These are phyloP conservation scores for Okapia johnstoni DNA, from an alignment of 2,113 vertebrate genomes.

Conservation along the genomic window DNA sequence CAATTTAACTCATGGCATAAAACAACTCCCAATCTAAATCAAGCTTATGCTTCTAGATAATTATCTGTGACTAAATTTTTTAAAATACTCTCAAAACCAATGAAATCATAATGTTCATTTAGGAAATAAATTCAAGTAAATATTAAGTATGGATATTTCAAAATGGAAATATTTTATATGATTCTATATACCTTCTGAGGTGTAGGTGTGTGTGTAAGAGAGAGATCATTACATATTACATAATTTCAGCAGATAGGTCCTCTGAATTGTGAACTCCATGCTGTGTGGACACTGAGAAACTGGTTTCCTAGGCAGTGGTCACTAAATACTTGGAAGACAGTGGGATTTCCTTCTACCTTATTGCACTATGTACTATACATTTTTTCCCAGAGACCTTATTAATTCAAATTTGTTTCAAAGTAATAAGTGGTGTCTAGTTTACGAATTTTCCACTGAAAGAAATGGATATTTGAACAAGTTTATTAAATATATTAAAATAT, in stretches of 20 bases:
- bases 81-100: not conserved
- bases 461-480: not conserved
- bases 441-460: not conserved
- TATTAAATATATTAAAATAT: conserved; percentile 13
- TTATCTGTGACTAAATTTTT: not conserved
- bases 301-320: conserved; percentile 75
- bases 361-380: not conserved
- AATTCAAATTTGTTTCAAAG: not conserved
- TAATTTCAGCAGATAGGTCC: not conserved
- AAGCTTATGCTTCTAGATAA: not conserved
- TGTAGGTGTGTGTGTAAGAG: not conserved
- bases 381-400: not conserved
- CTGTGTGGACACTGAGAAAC: conserved; percentile 10
- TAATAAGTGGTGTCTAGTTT: not conserved
- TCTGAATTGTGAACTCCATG: not conserved
- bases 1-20: not conserved
- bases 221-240: not conserved
- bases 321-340: conserved; percentile 53
- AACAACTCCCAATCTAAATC: not conserved
- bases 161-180: not conserved
- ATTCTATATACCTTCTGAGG: not conserved
- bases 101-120: not conserved
- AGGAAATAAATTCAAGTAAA: conserved; percentile 10
- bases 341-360: not conserved
- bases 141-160: not conserved